Evolutionary conservation across 2,797 vertebrate species (phyloP).

Genomic region (Alcedo quadribrachys): DNA sequence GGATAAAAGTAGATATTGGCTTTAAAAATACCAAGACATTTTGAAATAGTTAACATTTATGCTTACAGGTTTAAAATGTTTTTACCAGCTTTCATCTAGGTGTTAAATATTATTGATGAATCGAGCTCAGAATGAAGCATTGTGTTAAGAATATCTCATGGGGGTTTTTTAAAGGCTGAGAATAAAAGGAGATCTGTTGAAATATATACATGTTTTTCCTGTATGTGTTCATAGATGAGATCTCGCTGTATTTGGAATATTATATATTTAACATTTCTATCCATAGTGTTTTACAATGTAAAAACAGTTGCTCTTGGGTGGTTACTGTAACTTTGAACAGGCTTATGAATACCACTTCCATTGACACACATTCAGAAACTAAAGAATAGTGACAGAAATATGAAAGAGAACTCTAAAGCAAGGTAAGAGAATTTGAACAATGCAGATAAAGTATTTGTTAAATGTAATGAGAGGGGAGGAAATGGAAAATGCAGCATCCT

Average conservation of each 20-base stretch:
- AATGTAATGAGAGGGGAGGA: neutral
- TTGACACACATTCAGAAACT: neutral
- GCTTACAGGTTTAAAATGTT: neutral
- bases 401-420: neutral
- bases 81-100: neutral
- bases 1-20: neutral
- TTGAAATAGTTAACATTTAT: neutral
- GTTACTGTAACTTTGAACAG: neutral
- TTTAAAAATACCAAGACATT: neutral
- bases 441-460: neutral
- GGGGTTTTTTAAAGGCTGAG: neutral
- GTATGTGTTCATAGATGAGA: neutral
- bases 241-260: neutral
- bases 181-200: neutral
- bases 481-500: neutral
- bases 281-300: neutral
- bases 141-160: neutral
- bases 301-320: neutral
- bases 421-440: neutral
- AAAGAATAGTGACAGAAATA: neutral
- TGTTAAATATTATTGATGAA: neutral
- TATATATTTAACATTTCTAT: neutral
- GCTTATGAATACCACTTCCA: neutral
- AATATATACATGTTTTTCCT: neutral
- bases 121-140: neutral